Percentiles rank a stretch among this genome's conserved stretches.
These are phyloP conservation scores for Antechinus flavipes DNA, from an alignment of 2,113 vertebrate species.

Conservation along the genomic window DNA sequence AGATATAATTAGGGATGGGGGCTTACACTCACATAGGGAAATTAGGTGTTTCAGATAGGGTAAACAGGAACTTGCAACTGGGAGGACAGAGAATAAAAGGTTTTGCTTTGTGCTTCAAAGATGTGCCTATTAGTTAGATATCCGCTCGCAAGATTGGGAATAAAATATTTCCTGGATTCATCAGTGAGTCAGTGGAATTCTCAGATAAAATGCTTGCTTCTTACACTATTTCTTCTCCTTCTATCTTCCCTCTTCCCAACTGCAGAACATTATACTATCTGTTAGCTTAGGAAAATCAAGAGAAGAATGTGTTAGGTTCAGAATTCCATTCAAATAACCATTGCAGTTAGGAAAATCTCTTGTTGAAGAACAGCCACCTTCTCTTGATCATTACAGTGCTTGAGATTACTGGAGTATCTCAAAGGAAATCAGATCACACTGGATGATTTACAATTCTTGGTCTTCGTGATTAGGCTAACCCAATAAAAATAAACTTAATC, in stretches of 20 bases:
- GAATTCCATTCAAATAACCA: not conserved
- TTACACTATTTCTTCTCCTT: not conserved
- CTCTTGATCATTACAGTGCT: not conserved
- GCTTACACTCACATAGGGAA: no score
- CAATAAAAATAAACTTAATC: not conserved
- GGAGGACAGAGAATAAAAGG: no score
- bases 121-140: no score
- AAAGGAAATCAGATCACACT: not conserved
- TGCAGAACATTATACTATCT: not conserved
- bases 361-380: not conserved
- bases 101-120: no score
- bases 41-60: no score
- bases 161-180: no score
- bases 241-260: not conserved
- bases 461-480: not conserved
- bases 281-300: not conserved
- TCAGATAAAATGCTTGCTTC: no score
- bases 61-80: no score
- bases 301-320: not conserved
- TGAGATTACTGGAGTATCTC: not conserved
- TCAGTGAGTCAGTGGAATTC: no score
- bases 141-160: no score
- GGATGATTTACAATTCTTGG: not conserved
- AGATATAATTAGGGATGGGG: no score
- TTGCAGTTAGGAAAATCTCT: not conserved